Evolutionary conservation across 2,113 vertebrate genomes (phyloP).

Genomic region (Perccottus glenii): DNA sequence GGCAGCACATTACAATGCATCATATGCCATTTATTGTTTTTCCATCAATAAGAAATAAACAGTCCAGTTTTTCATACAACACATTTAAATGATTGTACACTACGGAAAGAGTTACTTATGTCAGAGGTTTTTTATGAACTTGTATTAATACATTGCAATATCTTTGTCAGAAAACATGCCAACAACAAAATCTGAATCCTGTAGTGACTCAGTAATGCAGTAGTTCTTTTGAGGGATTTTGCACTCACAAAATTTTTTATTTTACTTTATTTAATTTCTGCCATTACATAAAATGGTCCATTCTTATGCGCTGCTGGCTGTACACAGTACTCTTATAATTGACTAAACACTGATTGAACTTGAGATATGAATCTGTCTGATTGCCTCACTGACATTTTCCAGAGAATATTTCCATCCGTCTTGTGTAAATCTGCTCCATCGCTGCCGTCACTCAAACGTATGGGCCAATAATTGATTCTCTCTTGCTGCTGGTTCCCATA

Average conservation of each 20-base stretch:
- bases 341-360: constrained; percentile 38
- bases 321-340: constrained; percentile 12
- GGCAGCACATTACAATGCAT: constrained; percentile 46
- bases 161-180: too few species aligned
- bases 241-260: not conserved
- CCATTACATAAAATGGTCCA: not conserved
- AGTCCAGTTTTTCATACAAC: constrained; percentile 22
- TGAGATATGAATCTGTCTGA: constrained; percentile 41
- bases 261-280: not conserved
- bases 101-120: not conserved
- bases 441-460: constrained; percentile 48
- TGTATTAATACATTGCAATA: too few species aligned
- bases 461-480: constrained; percentile 67
- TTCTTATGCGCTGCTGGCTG: not conserved
- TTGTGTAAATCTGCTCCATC: constrained; percentile 42
- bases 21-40: constrained; percentile 32
- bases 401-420: constrained; percentile 30
- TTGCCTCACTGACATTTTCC: constrained; percentile 56
- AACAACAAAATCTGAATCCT: too few species aligned
- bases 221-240: not conserved
- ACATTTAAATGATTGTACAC: constrained; percentile 3
- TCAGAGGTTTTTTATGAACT: too few species aligned
- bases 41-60: constrained; percentile 48
- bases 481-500: constrained; percentile 52
- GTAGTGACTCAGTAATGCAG: not conserved